phyloP scores from a whole-genome alignment of 1,140 invertebrate genomes.

The Radopholus similis region DNA sequence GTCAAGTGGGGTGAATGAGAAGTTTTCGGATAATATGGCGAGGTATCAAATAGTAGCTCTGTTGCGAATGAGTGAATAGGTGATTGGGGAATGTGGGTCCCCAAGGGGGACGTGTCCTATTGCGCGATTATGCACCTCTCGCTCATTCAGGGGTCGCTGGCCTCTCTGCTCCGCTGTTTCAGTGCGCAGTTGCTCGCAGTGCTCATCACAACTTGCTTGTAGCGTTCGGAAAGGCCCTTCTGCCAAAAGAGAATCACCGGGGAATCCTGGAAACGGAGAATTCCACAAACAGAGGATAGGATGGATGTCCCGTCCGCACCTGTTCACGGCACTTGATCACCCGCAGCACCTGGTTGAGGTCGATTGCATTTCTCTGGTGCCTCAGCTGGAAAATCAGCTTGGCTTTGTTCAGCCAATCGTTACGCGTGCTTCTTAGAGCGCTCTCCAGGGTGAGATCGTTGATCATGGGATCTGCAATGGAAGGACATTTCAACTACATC shows the following conservation, averaged over 20 bases:
- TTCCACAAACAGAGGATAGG: neutral
- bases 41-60: too few species aligned
- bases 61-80: too few species aligned
- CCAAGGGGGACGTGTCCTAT: too few species aligned
- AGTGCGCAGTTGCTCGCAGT: slow-evolving; percentile 13
- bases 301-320: slow-evolving; percentile 3
- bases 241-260: slow-evolving; percentile 40
- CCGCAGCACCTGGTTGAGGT: slow-evolving; percentile 21
- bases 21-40: too few species aligned
- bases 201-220: slow-evolving; percentile 36
- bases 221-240: slow-evolving; percentile 26
- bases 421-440: slow-evolving; percentile 22
- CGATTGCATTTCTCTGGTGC: slow-evolving; percentile 28
- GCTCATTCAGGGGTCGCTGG: too few species aligned
- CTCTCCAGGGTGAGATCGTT: slow-evolving; percentile 25
- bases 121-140: too few species aligned
- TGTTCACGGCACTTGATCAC: slow-evolving; percentile 33
- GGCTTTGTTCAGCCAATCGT: slow-evolving; percentile 42
- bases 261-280: slow-evolving; percentile 28
- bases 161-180: neutral
- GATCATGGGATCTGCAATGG: slow-evolving; percentile 14
- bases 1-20: too few species aligned
- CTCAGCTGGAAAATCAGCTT: slow-evolving; percentile 36
- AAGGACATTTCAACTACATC: neutral
- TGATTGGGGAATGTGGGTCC: too few species aligned